Evolutionary conservation across 1,140 invertebrate species (phyloP).

Genomic region (Eriocheir sinensis): DNA sequence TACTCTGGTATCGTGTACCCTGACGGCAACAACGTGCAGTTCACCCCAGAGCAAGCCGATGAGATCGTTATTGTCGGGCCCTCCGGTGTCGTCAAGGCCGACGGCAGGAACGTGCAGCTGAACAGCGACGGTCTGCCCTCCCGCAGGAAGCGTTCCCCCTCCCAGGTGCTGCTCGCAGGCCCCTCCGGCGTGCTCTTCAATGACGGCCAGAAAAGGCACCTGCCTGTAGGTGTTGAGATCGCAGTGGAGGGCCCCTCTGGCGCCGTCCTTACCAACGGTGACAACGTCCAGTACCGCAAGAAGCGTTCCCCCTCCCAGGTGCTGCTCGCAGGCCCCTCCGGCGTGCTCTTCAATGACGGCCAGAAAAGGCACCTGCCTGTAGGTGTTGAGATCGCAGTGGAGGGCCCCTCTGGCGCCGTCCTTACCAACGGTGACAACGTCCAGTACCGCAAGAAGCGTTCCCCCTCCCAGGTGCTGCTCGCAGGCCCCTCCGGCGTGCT

Average conservation of each 20-base stretch:
- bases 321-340: conserved; percentile 20
- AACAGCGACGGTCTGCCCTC: neutral
- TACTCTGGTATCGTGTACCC: conserved; percentile 53
- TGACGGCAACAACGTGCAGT: conserved; percentile 62
- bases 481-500: too few species aligned
- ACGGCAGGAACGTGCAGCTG: conserved; percentile 63
- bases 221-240: neutral
- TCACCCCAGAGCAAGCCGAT: conserved; percentile 48
- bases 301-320: neutral
- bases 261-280: conserved; percentile 31
- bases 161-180: neutral
- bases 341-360: neutral
- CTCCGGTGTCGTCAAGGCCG: conserved; percentile 40
- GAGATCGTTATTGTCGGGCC: conserved; percentile 54
- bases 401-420: too few species aligned
- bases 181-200: conserved; percentile 32
- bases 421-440: too few species aligned
- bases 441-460: too few species aligned
- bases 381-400: neutral
- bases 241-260: conserved; percentile 36
- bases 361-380: conserved; percentile 29
- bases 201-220: conserved; percentile 31
- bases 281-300: conserved; percentile 56
- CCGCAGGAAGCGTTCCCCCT: neutral
- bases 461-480: too few species aligned